phyloP scores from a whole-genome alignment of 64 coral and sea anemone species.

The Astreopora myriophthalma region DNA sequence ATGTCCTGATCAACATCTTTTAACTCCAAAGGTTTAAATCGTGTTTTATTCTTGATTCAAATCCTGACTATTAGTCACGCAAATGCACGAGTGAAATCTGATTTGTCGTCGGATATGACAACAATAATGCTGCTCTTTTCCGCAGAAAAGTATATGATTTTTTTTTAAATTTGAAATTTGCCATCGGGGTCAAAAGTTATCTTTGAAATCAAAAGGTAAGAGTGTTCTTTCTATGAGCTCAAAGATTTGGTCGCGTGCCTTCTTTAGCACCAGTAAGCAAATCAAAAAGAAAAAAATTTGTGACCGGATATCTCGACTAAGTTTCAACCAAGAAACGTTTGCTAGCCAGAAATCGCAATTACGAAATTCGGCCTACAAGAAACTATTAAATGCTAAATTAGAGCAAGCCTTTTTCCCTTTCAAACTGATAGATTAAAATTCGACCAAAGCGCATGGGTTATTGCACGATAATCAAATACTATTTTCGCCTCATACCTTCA shows the following conservation, averaged over 20 bases:
- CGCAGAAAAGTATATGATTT: background rate
- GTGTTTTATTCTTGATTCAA: too few species aligned
- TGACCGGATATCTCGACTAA: background rate
- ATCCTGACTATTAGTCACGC: background rate
- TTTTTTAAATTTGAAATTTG: background rate
- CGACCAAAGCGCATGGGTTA: background rate
- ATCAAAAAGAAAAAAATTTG: background rate
- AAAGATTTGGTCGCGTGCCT: background rate
- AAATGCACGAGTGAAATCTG: background rate
- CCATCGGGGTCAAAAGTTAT: background rate
- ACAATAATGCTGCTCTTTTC: background rate
- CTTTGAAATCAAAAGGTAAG: background rate
- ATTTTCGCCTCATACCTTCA: conserved; percentile 4
- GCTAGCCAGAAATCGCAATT: background rate
- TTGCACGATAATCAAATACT: background rate
- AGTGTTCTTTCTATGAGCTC: background rate
- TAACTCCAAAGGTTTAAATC: too few species aligned
- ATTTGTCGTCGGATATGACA: too few species aligned
- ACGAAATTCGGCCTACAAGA: too few species aligned
- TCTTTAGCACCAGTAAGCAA: background rate
- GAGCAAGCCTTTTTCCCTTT: too few species aligned
- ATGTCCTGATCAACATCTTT: too few species aligned
- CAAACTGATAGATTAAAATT: background rate
- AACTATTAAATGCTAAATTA: too few species aligned
- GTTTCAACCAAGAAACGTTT: background rate